Evolutionary conservation across 2,797 vertebrate genomes (phyloP).

Genomic region (Harpagifer antarcticus): DNA sequence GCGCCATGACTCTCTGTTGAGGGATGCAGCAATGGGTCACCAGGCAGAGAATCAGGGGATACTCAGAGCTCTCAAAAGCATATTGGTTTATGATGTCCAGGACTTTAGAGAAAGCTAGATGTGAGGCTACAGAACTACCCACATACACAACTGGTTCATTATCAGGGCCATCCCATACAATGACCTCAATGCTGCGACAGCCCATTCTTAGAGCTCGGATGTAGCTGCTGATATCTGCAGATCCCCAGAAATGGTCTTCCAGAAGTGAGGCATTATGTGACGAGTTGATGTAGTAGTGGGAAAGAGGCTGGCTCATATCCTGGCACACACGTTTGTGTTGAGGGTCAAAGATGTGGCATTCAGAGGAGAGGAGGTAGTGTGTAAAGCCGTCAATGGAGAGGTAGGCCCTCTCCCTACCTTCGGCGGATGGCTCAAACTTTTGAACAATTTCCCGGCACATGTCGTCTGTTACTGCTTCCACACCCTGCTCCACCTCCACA

Average conservation of each 20-base stretch:
- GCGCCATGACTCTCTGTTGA: conserved; percentile 91
- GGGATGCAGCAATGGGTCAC: conserved; percentile 90
- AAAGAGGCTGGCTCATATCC: conserved; percentile 93
- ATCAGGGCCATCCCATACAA: conserved; percentile 92
- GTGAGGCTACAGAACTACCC: conserved; percentile 88
- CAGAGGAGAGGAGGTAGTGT: conserved; percentile 93
- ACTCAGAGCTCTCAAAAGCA: conserved; percentile 91
- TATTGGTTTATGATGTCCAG: conserved; percentile 92
- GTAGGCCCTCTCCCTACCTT: conserved; percentile 90
- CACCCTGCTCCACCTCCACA: conserved; percentile 93
- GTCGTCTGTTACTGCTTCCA: conserved; percentile 91
- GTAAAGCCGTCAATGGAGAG: conserved; percentile 94
- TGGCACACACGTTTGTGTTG: conserved; percentile 94
- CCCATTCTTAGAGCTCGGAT: conserved; percentile 91
- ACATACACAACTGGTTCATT: conserved; percentile 92
- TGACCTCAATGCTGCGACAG: conserved; percentile 92
- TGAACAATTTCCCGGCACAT: conserved; percentile 90
- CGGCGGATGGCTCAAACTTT: conserved; percentile 91
- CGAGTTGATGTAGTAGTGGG: conserved; percentile 95
- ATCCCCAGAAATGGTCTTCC: conserved; percentile 94
- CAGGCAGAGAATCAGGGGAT: conserved; percentile 92
- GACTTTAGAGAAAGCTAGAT: conserved; percentile 89
- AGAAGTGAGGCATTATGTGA: conserved; percentile 92
- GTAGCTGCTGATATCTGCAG: conserved; percentile 91
- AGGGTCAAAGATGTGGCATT: conserved; percentile 95